Evolutionary conservation across 23 tunicate genomes (phyloP).

Genomic region (Oikopleura vanhoeffeni): DNA sequence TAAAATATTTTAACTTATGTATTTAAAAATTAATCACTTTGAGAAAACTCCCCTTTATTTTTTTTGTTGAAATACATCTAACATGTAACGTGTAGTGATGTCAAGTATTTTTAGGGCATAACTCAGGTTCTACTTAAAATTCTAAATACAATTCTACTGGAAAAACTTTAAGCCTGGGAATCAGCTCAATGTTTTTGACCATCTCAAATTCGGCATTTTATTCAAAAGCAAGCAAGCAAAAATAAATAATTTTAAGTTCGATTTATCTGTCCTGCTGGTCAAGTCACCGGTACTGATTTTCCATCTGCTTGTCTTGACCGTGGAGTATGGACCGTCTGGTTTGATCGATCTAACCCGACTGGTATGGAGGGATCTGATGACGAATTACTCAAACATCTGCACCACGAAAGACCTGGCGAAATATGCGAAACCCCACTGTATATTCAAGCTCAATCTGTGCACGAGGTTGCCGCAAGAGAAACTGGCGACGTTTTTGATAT

Average conservation of each 20-base stretch:
- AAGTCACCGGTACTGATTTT: background rate
- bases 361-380: constrained; percentile 25
- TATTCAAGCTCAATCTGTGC: constrained; percentile 50
- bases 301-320: constrained; percentile 7
- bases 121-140: too few species aligned
- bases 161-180: too few species aligned
- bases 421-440: constrained; percentile 37
- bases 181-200: too few species aligned
- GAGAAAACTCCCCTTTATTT: too few species aligned
- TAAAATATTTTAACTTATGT: too few species aligned
- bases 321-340: constrained; percentile 48
- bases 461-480: constrained; percentile 26
- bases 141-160: too few species aligned
- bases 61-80: too few species aligned
- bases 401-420: constrained; percentile 23
- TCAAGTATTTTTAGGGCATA: too few species aligned
- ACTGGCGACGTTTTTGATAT: constrained; percentile 26
- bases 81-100: too few species aligned
- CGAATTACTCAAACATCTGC: constrained; percentile 25
- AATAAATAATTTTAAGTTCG: background rate
- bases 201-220: too few species aligned
- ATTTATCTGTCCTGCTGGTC: constrained; percentile 13
- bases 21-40: too few species aligned
- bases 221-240: too few species aligned
- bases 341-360: constrained; percentile 44